These are phyloP conservation scores for Falco rusticolus DNA, from an alignment of 2,797 vertebrate species.

Conservation along the genomic window DNA sequence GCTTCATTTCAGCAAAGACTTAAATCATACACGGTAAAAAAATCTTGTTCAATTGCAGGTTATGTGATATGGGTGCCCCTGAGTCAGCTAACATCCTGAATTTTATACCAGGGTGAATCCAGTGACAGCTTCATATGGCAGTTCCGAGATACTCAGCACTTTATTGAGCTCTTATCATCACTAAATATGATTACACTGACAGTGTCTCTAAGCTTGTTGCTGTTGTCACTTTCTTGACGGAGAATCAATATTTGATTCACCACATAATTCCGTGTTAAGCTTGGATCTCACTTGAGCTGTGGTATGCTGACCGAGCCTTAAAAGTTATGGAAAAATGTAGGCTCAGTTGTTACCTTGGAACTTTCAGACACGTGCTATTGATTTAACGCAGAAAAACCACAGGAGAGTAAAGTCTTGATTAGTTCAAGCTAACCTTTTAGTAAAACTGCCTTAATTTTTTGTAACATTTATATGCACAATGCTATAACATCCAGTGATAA, in stretches of 20 bases:
- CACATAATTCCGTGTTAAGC: slow-evolving; percentile 11
- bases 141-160: not conserved
- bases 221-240: slow-evolving; percentile 2
- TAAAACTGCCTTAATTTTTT: not conserved
- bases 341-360: not conserved
- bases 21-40: not conserved
- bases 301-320: not conserved
- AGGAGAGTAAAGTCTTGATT: not conserved
- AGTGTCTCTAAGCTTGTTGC: slow-evolving; percentile 7
- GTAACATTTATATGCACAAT: not conserved
- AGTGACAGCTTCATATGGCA: slow-evolving; percentile 2
- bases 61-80: not conserved
- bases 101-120: not conserved
- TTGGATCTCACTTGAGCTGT: not conserved
- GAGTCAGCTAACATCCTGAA: not conserved
- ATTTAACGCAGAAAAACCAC: not conserved
- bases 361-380: not conserved
- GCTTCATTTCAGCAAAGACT: not conserved
- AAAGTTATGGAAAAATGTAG: not conserved
- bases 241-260: slow-evolving; percentile 43
- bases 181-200: slow-evolving; percentile 28
- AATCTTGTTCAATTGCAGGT: not conserved
- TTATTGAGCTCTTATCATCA: not conserved
- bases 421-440: not conserved
- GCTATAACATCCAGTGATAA: not conserved